Conservation (phyloP, 2,797 vertebrate genomes). For the Nannoperca obscura region DNA sequence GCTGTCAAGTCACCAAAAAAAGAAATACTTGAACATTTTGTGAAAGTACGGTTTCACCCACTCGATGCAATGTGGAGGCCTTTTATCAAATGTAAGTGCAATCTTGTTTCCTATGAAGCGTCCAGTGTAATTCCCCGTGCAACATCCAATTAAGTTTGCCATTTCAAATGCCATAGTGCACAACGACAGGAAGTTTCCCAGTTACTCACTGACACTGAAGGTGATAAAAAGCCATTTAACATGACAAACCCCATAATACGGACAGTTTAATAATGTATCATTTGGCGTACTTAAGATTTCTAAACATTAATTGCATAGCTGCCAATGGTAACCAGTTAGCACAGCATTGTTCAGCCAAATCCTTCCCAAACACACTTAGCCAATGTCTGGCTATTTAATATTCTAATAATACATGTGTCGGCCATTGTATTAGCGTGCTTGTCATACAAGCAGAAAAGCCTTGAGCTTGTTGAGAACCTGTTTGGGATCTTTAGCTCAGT, state of each 20-base stretch:
- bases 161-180: constrained; percentile 30
- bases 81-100: constrained; percentile 12
- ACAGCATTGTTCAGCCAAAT: background rate
- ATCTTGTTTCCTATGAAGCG: constrained; percentile 1
- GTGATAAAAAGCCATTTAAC: background rate
- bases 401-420: background rate
- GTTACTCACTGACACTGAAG: background rate
- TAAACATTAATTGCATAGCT: too few species aligned
- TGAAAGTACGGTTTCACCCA: background rate
- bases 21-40: background rate
- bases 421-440: background rate
- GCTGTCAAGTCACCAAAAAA: background rate
- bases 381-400: background rate
- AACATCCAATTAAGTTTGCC: constrained; percentile 27
- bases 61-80: background rate
- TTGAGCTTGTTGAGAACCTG: background rate
- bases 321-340: background rate
- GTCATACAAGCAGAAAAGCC: background rate
- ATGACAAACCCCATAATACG: background rate
- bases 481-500: too few species aligned
- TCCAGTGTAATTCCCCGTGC: constrained; percentile 5
- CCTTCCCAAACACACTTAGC: background rate
- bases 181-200: constrained; percentile 1
- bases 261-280: too few species aligned
- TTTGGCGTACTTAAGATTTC: too few species aligned